Evolutionary conservation across 2,113 vertebrate species (phyloP).

Genomic region (Telmatochromis bifrenatus): DNA sequence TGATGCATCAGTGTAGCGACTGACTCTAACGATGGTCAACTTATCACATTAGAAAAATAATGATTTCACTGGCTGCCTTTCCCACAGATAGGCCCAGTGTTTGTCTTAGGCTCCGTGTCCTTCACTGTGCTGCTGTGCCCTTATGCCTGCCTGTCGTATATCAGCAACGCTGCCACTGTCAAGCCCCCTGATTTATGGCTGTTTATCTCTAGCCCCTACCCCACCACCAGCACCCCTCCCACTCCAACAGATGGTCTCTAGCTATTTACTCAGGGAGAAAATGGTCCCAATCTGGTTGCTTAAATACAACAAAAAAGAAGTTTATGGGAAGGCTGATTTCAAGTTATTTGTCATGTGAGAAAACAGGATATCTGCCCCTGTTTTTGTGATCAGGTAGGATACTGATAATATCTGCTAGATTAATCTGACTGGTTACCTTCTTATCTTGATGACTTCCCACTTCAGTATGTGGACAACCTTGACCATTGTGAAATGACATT

Average conservation of each 20-base stretch:
- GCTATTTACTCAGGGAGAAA: conserved; percentile 67
- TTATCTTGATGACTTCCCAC: conserved; percentile 14
- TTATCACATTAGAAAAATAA: conserved; percentile 75
- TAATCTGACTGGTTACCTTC: neutral
- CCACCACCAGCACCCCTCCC: conserved; percentile 1
- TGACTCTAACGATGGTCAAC: conserved; percentile 35
- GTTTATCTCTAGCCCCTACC: conserved; percentile 60
- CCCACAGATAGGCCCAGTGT: conserved; percentile 64
- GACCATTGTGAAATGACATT: neutral
- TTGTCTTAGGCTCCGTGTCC: conserved; percentile 53
- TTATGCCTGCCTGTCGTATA: conserved; percentile 66
- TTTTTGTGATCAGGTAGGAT: neutral
- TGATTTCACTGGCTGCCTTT: conserved; percentile 65
- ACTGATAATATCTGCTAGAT: neutral
- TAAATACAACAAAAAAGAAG: conserved; percentile 59
- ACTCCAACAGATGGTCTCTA: conserved; percentile 67
- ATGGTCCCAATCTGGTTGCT: conserved; percentile 41
- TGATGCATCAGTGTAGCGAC: conserved; percentile 43
- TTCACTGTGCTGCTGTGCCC: conserved; percentile 9
- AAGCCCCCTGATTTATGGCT: conserved; percentile 61
- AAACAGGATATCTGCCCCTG: neutral
- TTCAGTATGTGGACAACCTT: neutral
- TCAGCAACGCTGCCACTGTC: conserved; percentile 62
- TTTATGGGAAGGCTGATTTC: conserved; percentile 48
- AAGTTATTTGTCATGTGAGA: conserved; percentile 46